Evolutionary conservation across 2,797 vertebrate genomes (phyloP).

Genomic region (Hirundo rustica): DNA sequence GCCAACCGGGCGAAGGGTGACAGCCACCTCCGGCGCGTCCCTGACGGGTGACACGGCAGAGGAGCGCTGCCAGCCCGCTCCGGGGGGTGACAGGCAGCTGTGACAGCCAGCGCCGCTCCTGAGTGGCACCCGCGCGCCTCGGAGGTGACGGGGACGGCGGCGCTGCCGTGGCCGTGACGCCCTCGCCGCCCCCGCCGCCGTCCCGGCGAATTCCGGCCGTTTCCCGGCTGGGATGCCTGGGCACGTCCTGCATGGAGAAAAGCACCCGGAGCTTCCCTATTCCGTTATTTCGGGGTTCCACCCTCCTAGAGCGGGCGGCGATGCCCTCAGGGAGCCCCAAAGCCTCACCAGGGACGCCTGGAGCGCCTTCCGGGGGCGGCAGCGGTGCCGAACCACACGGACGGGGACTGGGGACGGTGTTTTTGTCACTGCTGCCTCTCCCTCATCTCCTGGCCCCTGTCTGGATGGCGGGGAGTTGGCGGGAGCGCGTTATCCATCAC

Average conservation of each 20-base stretch:
- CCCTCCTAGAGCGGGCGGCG: fast-evolving
- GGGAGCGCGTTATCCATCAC: background rate
- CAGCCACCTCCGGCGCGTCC: background rate
- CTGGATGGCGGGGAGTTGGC: background rate
- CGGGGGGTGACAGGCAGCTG: conserved; percentile 33
- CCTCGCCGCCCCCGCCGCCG: background rate
- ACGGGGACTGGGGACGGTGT: fast-evolving
- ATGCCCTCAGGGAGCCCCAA: background rate
- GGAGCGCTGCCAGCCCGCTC: background rate
- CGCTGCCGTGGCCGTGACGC: background rate
- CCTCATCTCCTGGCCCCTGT: background rate
- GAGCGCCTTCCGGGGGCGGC: background rate
- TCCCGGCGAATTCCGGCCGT: background rate
- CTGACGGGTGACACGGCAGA: conserved; percentile 50
- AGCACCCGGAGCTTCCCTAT: background rate
- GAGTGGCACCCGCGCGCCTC: background rate
- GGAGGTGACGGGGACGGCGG: background rate
- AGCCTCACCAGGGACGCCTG: fast-evolving
- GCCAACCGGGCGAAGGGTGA: background rate
- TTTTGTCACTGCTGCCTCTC: background rate
- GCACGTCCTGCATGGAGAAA: background rate
- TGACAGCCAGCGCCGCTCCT: conserved; percentile 22
- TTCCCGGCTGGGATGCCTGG: no score
- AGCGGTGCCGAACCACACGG: fast-evolving
- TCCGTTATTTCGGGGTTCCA: fast-evolving